Evolutionary conservation across 2,888 invertebrate genomes (phyloP).

Genomic region (Ryuthela nishihirai): DNA sequence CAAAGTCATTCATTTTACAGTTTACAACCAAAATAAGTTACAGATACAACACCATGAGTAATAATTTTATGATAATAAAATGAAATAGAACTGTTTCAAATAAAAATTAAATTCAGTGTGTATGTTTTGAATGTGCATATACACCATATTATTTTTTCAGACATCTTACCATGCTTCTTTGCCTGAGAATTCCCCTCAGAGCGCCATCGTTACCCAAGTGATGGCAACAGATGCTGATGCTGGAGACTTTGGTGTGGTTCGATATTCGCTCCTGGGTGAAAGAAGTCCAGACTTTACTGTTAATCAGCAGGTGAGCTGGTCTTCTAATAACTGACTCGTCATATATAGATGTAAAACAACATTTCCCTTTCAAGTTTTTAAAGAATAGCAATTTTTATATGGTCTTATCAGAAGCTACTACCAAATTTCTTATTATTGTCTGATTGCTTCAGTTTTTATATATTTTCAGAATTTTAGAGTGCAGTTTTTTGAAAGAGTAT

Average conservation of each 20-base stretch:
- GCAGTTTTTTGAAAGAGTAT: too few species aligned
- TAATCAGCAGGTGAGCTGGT: slow-evolving; percentile 46
- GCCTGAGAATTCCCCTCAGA: slow-evolving; percentile 69
- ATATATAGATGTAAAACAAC: too few species aligned
- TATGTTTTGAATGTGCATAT: too few species aligned
- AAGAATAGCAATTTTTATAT: not conserved
- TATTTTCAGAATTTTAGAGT: too few species aligned
- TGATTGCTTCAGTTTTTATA: not conserved
- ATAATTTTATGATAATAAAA: too few species aligned
- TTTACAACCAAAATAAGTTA: too few species aligned
- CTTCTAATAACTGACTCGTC: too few species aligned
- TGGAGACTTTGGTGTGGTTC: slow-evolving; percentile 71
- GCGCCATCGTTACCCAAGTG: slow-evolving; percentile 68
- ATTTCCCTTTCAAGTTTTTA: too few species aligned
- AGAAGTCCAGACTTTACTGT: slow-evolving; percentile 65
- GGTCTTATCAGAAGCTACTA: not conserved
- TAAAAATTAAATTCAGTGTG: too few species aligned
- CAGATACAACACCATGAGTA: too few species aligned
- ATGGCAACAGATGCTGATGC: slow-evolving; percentile 73
- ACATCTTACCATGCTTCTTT: slow-evolving; percentile 65
- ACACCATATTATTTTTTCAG: slow-evolving; percentile 45
- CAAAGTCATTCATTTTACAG: too few species aligned
- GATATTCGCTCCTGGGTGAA: slow-evolving; percentile 68
- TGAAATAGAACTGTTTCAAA: too few species aligned
- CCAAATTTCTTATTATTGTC: not conserved